Evolutionary conservation across 2,797 vertebrate genomes (phyloP).

Genomic region (Hypotaenidia philippensis): DNA sequence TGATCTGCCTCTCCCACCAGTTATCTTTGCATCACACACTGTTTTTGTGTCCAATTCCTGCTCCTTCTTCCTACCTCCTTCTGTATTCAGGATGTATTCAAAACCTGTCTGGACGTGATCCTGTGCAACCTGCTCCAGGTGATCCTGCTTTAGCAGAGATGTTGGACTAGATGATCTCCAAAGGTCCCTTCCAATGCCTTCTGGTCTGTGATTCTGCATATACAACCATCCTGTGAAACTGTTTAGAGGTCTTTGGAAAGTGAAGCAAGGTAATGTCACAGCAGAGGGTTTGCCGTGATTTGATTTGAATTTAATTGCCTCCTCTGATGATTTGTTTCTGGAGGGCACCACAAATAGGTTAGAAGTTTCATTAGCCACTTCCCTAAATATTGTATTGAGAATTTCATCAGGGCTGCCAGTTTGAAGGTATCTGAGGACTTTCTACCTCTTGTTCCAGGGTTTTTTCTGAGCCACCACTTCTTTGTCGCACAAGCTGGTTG

Average conservation of each 20-base stretch:
- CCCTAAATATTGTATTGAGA: neutral
- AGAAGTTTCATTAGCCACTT: neutral
- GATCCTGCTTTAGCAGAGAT: no score
- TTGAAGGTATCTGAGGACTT: neutral
- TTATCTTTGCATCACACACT: neutral
- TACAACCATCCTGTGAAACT: neutral
- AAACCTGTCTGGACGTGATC: no score
- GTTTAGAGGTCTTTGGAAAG: neutral
- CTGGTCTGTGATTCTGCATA: neutral
- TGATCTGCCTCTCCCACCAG: rapidly evolving
- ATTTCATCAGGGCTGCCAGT: neutral
- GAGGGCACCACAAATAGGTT: neutral
- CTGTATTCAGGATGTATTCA: no score
- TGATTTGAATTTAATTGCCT: neutral
- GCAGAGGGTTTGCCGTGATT: neutral
- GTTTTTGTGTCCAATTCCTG: neutral
- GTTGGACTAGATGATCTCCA: no score
- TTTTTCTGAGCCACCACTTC: neutral
- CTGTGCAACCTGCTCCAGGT: no score
- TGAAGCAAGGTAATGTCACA: neutral
- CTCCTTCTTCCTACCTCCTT: neutral
- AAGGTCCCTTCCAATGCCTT: no score
- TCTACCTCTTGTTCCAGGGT: neutral
- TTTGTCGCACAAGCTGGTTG: neutral
- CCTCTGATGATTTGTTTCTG: neutral